A percentile compares a stretch with the other conserved stretches of the same genome.
Conservation (phyloP, 2,888 invertebrate genomes). For the Tanytarsus gracilentus region DNA sequence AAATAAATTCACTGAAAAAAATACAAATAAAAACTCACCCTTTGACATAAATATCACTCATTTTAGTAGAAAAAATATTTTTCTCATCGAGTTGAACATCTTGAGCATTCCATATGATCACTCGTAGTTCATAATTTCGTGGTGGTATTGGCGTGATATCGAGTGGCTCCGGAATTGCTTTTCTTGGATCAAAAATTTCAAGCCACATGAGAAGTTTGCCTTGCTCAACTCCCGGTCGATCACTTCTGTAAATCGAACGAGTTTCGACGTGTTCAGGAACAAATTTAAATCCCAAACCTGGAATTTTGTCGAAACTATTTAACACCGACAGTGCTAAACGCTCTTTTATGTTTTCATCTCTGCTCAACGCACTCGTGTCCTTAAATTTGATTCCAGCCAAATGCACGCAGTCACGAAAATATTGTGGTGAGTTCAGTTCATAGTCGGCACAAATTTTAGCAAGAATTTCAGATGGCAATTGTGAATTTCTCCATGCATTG, state of each 20-base stretch:
- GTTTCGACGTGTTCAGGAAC: slow-evolving; percentile 92
- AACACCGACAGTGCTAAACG: slow-evolving; percentile 66
- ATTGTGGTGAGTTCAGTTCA: slow-evolving; percentile 52
- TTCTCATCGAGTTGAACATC: slow-evolving; percentile 59
- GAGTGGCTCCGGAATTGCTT: slow-evolving; percentile 58
- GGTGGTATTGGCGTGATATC: slow-evolving; percentile 68
- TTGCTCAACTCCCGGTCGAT: slow-evolving; percentile 65
- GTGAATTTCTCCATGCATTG: slow-evolving; percentile 67
- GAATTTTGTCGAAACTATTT: slow-evolving; percentile 65
- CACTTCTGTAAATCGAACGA: slow-evolving; percentile 62
- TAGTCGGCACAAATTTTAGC: slow-evolving; percentile 58
- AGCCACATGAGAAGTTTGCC: slow-evolving; percentile 87
- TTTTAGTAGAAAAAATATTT: slow-evolving; percentile 62
- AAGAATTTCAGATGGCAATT: slow-evolving; percentile 64
- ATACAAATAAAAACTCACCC: slow-evolving; percentile 45
- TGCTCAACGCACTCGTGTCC: slow-evolving; percentile 37
- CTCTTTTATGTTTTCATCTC: slow-evolving; percentile 54
- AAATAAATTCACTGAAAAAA: slow-evolving; percentile 24
- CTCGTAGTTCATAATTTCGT: slow-evolving; percentile 56
- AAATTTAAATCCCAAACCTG: slow-evolving; percentile 63
- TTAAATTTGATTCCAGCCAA: slow-evolving; percentile 44
- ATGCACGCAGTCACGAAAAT: slow-evolving; percentile 45
- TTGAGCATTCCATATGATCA: slow-evolving; percentile 56
- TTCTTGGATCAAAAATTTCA: slow-evolving; percentile 65
- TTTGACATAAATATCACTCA: slow-evolving; percentile 67